These are phyloP conservation scores for Synergus itoensis DNA, from an alignment of 2,888 invertebrate genomes.

Conservation along the genomic window DNA sequence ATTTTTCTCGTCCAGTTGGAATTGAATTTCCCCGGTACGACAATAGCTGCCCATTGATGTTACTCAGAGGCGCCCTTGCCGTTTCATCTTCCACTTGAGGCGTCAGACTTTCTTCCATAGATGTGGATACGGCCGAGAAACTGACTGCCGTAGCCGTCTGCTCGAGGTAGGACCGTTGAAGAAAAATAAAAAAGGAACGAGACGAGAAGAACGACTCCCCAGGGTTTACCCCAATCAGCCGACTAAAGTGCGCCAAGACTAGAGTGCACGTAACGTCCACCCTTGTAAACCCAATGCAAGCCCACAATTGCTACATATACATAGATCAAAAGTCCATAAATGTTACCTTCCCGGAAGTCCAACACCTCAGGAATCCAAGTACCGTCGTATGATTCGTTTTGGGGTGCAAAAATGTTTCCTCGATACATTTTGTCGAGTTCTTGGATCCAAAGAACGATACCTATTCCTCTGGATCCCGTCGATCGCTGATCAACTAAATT, in stretches of 20 bases:
- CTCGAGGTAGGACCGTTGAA: constrained; percentile 49
- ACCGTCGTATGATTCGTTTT: background rate
- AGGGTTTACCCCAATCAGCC: constrained; percentile 73
- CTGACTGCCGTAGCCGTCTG: constrained; percentile 46
- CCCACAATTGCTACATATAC: constrained; percentile 28
- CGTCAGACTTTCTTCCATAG: constrained; percentile 46
- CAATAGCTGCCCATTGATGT: constrained; percentile 29
- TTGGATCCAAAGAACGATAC: background rate
- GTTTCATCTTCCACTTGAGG: constrained; percentile 54
- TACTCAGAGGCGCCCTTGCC: constrained; percentile 43
- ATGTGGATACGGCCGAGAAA: constrained; percentile 45
- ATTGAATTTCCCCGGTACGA: constrained; percentile 61
- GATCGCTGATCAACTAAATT: constrained; percentile 33
- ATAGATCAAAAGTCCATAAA: constrained; percentile 17
- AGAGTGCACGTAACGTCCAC: constrained; percentile 20
- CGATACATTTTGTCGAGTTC: constrained; percentile 13
- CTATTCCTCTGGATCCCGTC: constrained; percentile 13
- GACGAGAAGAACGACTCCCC: constrained; percentile 69
- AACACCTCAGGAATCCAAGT: background rate
- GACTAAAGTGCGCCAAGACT: constrained; percentile 57
- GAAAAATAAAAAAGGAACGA: constrained; percentile 60
- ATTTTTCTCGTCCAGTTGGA: constrained; percentile 61
- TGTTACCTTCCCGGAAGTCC: background rate
- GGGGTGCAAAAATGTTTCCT: background rate
- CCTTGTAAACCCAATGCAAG: background rate